Evolutionary conservation across 1,140 invertebrate genomes (phyloP).

Genomic region (Drosophila watanabei): DNA sequence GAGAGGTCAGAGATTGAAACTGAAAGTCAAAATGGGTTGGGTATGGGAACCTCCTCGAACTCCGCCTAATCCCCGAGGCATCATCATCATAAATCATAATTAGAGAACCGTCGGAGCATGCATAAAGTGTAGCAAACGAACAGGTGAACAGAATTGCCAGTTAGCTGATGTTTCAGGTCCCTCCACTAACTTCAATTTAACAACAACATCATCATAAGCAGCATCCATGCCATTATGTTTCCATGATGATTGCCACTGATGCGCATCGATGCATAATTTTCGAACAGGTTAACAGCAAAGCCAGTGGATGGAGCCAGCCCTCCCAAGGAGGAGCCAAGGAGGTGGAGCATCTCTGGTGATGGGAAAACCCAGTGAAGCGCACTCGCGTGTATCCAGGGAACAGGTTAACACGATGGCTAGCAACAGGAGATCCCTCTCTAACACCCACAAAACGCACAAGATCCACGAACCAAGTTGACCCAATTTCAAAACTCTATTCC

Average conservation of each 20-base stretch:
- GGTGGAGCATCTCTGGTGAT: constrained; percentile 21
- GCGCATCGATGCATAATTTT: constrained; percentile 66
- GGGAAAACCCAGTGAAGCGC: constrained; percentile 51
- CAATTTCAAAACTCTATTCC: constrained; percentile 1
- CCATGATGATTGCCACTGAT: constrained; percentile 46
- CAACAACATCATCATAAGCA: constrained; percentile 25
- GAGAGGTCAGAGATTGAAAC: constrained; percentile 33
- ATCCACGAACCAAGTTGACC: background rate
- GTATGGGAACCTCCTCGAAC: background rate
- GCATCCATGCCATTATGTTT: constrained; percentile 29
- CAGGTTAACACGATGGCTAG: constrained; percentile 28
- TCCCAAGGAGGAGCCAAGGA: constrained; percentile 9
- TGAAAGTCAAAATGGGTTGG: background rate
- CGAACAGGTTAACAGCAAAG: constrained; percentile 57
- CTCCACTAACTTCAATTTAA: background rate
- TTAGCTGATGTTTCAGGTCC: background rate
- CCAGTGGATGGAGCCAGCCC: background rate
- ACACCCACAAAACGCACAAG: constrained; percentile 2
- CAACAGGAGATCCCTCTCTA: constrained; percentile 4
- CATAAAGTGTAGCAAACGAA: constrained; percentile 55
- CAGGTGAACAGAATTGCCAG: constrained; percentile 41
- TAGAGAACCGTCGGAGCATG: constrained; percentile 48
- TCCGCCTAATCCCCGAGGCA: constrained; percentile 20
- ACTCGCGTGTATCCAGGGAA: constrained; percentile 42
- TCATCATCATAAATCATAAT: constrained; percentile 49